Conservation (phyloP, 2,888 invertebrate species). For the Drosophila nr. fundita region DNA sequence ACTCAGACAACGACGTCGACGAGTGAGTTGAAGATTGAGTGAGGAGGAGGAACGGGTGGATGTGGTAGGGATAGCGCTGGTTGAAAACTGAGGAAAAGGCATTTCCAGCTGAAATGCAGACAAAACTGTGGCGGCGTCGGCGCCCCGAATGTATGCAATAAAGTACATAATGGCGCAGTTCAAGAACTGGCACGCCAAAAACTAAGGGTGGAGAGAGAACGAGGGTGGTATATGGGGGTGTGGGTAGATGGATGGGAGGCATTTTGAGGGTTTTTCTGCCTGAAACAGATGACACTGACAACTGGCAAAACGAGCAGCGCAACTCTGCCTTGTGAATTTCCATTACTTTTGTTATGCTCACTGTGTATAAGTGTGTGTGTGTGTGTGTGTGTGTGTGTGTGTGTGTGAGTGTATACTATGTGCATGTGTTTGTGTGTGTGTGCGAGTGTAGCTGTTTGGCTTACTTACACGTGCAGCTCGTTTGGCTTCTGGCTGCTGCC, state of each 20-base stretch:
- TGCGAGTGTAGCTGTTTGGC: constrained; percentile 57
- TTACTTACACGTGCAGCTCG: constrained; percentile 67
- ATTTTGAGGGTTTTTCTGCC: constrained; percentile 1
- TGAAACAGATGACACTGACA: constrained; percentile 47
- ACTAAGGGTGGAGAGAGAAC: not conserved
- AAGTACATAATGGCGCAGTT: constrained; percentile 80
- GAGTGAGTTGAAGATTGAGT: not conserved
- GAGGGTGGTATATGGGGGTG: not conserved
- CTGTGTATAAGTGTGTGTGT: constrained; percentile 13
- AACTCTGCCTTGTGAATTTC: constrained; percentile 56
- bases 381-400: constrained; percentile 11
- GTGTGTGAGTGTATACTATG: constrained; percentile 1
- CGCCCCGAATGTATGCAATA: constrained; percentile 79
- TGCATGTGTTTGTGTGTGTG: constrained; percentile 10
- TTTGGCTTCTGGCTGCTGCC: constrained; percentile 67
- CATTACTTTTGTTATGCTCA: constrained; percentile 68
- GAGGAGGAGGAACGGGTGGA: not conserved
- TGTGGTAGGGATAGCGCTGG: constrained; percentile 4
- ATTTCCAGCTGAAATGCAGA: constrained; percentile 77
- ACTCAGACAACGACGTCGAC: constrained; percentile 46
- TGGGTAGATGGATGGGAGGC: constrained; percentile 6
- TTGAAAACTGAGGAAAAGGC: constrained; percentile 62
- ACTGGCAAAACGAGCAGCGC: constrained; percentile 56
- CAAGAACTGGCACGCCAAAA: constrained; percentile 70
- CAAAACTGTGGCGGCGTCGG: constrained; percentile 55